Evolutionary conservation across 2,797 vertebrate genomes (phyloP).

Genomic region (Tragelaphus oryx): DNA sequence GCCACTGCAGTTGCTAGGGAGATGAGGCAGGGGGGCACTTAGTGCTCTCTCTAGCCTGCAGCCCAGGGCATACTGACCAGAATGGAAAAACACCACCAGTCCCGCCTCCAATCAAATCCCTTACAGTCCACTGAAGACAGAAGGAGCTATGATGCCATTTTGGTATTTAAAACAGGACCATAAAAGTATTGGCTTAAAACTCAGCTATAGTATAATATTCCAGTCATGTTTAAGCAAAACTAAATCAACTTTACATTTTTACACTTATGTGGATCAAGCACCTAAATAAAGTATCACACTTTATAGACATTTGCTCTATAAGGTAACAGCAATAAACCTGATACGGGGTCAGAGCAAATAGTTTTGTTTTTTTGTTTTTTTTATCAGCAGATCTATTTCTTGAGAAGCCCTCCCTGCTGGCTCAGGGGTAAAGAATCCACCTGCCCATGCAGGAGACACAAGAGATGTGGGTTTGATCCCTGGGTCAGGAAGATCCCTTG

Average conservation of each 20-base stretch:
- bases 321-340: neutral
- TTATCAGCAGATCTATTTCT: neutral
- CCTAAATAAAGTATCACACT: neutral
- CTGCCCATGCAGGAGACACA: neutral
- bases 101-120: neutral
- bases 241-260: neutral
- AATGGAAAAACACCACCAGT: neutral
- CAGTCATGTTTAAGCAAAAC: neutral
- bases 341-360: neutral
- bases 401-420: neutral
- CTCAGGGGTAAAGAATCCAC: neutral
- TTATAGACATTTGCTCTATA: neutral
- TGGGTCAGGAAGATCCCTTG: neutral
- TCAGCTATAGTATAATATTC: neutral
- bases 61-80: constrained; percentile 42
- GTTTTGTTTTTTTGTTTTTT: neutral
- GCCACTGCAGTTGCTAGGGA: constrained; percentile 46
- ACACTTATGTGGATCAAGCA: neutral
- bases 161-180: neutral
- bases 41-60: neutral
- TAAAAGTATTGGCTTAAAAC: neutral
- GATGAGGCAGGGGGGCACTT: neutral
- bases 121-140: neutral
- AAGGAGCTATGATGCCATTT: neutral
- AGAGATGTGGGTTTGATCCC: neutral